A percentile compares a stretch with the other conserved stretches of the same genome.
Conservation (phyloP, 2,888 invertebrate genomes). For the Pterobdella sp. region DNA sequence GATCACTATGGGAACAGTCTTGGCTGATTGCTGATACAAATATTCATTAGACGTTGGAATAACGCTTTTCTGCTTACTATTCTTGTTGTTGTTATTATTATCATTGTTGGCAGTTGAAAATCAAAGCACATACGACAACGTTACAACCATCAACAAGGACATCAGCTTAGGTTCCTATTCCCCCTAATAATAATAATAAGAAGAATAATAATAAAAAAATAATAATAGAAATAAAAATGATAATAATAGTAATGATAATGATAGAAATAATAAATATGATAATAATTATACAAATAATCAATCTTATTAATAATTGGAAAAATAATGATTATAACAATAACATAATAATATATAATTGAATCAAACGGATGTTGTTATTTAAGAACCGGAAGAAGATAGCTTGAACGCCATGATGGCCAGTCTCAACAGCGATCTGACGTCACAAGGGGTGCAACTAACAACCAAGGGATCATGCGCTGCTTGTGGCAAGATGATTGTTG, state of each 20-base stretch:
- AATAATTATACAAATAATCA: not conserved
- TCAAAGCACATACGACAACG: too few species aligned
- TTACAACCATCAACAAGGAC: not conserved
- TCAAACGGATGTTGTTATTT: too few species aligned
- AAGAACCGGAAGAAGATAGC: conserved; percentile 8
- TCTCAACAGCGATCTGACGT: conserved; percentile 86
- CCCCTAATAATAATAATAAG: conserved; percentile 3
- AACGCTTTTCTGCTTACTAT: too few species aligned
- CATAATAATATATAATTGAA: not conserved
- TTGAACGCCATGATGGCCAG: conserved; percentile 83
- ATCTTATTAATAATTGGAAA: not conserved
- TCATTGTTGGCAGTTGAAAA: too few species aligned
- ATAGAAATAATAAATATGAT: not conserved
- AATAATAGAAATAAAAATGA: not conserved
- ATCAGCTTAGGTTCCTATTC: not conserved
- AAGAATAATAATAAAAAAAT: not conserved
- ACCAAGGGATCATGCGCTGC: conserved; percentile 98
- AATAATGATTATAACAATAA: not conserved
- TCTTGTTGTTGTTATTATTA: too few species aligned
- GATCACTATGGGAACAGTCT: too few species aligned
- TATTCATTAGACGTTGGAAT: too few species aligned
- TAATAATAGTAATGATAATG: not conserved
- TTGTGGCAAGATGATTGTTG: conserved; percentile 97
- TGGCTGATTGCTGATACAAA: too few species aligned
- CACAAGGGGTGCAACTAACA: conserved; percentile 94